Evolutionary conservation across 2,888 invertebrate species (phyloP).

Genomic region (Ornithoptera priamus): DNA sequence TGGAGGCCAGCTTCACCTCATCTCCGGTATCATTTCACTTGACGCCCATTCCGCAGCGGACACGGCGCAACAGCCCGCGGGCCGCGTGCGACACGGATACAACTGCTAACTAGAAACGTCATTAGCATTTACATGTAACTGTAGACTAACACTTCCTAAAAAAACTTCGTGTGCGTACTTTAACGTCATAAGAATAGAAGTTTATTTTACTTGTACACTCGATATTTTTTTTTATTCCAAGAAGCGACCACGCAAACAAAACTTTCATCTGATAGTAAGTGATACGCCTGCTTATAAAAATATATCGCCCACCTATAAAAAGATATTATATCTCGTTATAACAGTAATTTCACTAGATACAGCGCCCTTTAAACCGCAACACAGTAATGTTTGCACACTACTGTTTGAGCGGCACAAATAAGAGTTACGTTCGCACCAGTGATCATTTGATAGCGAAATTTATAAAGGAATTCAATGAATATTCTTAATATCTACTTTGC

Average conservation of each 20-base stretch:
- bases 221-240: too few species aligned
- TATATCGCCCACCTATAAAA: too few species aligned
- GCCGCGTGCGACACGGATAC: slow-evolving; percentile 29
- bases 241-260: too few species aligned
- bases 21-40: slow-evolving; percentile 70
- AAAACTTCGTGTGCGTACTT: slow-evolving; percentile 9
- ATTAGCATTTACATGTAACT: slow-evolving; percentile 23
- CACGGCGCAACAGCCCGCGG: slow-evolving; percentile 52
- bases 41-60: slow-evolving; percentile 47
- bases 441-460: too few species aligned
- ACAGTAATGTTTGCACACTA: too few species aligned
- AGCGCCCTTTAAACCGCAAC: too few species aligned
- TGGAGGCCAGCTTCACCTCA: slow-evolving; percentile 49
- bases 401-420: too few species aligned
- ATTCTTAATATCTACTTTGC: not conserved
- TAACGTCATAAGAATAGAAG: not conserved
- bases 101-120: slow-evolving; percentile 31
- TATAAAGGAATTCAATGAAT: not conserved
- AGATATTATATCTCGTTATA: too few species aligned
- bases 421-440: too few species aligned
- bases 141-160: slow-evolving; percentile 21
- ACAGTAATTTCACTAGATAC: too few species aligned
- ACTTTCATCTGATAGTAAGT: too few species aligned
- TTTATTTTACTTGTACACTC: not conserved
- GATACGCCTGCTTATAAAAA: too few species aligned